Evolutionary conservation across 2,113 vertebrate genomes (phyloP), one percentile per base, ranked within the genome.

Genomic region (Orthonyx spaldingii): DNA sequence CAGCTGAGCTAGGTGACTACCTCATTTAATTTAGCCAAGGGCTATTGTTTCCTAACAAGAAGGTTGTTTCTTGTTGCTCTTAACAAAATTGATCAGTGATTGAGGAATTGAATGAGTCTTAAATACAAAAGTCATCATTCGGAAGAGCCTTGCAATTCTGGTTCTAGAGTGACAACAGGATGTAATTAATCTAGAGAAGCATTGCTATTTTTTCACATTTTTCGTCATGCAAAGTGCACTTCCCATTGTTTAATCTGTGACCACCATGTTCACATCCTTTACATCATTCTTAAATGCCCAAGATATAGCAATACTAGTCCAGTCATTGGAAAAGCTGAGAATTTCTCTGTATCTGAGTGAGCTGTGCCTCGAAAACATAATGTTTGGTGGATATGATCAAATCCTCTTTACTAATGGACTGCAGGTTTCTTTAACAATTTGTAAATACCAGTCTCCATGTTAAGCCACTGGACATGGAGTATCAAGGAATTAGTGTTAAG

Each of bases 121-220:
- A 64, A 77, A 46, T 4, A 13, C 9, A 81, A 87, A 78, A 3
- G 4, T 65, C 60, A 22, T 69, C 23, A 66, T 77, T 87, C 55
- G 57, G 23, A 85, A 76, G 9, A 52, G 33, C 9, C 26, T 18
- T 9, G 5, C 18, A 55, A 3, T 89, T 87, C 32, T 61, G 23
- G 22, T 80, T 89, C n/a, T 91, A 39, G 81, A 76, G 16, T 23
- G 37, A 23, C 27, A 69, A 55, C 13, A 27, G 3, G 6, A 49
- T 47, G 12, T 16, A 27, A 49, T 59, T 81, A 1, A 70, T 63
- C 23, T 65, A 59, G 23, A 70, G 33, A 59, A 87, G 6, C 13
- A 35, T 5, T 70, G 21, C 6, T 55, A 7, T 23, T 59, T 75
- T 80, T 77, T 49, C 5, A 32, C 0, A 0, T 0, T 53, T 60